phyloP scores from a whole-genome alignment of 2,888 invertebrate genomes.

The Chouioia cunea region DNA sequence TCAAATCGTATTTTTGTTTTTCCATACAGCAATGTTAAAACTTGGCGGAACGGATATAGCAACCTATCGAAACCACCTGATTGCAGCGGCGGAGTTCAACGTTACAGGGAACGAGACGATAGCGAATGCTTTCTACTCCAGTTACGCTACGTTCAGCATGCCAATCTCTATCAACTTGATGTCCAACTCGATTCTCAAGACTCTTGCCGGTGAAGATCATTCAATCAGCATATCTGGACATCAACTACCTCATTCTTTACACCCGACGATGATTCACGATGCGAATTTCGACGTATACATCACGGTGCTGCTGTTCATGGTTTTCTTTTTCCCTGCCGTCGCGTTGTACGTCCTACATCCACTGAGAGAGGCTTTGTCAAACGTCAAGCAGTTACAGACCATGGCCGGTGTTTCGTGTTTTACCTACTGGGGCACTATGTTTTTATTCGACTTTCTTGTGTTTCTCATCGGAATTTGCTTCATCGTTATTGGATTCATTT shows the following conservation, averaged over 20 bases:
- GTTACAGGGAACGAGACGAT: conserved; percentile 39
- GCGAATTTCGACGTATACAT: conserved; percentile 47
- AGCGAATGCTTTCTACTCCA: conserved; percentile 70
- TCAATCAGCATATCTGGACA: conserved; percentile 57
- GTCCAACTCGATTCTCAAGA: conserved; percentile 67
- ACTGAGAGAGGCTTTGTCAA: conserved; percentile 74
- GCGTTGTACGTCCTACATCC: conserved; percentile 74
- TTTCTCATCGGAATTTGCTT: conserved; percentile 59
- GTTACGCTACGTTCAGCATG: conserved; percentile 71
- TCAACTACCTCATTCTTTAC: conserved; percentile 54
- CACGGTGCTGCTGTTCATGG: conserved; percentile 53
- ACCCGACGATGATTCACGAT: conserved; percentile 30
- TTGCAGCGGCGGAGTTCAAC: conserved; percentile 71
- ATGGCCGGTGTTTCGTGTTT: conserved; percentile 75
- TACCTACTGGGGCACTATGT: conserved; percentile 76
- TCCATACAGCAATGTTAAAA: conserved; percentile 67
- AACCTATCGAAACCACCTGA: conserved; percentile 69
- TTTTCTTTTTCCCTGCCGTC: conserved; percentile 54
- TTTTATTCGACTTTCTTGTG: conserved; percentile 71
- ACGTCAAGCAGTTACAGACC: conserved; percentile 77
- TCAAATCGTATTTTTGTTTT: conserved; percentile 12
- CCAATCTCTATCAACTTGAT: conserved; percentile 71
- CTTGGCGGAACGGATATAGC: conserved; percentile 62
- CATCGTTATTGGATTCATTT: conserved; percentile 53
- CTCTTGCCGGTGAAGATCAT: conserved; percentile 53